These are phyloP conservation scores for Eumaeus atala DNA, from an alignment of 1,140 invertebrate species.

Conservation along the genomic window DNA sequence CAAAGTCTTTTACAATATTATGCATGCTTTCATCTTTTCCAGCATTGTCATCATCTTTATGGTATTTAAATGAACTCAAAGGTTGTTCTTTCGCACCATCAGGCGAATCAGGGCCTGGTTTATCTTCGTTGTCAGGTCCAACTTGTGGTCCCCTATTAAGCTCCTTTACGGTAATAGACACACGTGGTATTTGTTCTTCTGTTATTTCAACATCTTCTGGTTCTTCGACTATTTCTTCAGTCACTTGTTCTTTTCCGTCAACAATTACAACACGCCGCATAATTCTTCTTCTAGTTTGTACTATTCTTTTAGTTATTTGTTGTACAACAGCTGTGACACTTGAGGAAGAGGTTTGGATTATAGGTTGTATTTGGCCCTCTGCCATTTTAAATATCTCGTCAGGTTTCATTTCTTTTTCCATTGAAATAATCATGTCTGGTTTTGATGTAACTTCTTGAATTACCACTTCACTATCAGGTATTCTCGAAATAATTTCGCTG, in stretches of 20 bases:
- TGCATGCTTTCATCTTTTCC: no score
- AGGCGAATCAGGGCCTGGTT: constrained; percentile 23
- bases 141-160: constrained; percentile 26
- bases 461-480: constrained; percentile 76
- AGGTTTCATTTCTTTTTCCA: constrained; percentile 73
- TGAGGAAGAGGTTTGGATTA: constrained; percentile 73
- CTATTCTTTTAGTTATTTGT: constrained; percentile 84
- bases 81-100: constrained; percentile 17
- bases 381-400: constrained; percentile 74
- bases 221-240: constrained; percentile 88
- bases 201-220: constrained; percentile 86
- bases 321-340: constrained; percentile 84
- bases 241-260: constrained; percentile 87
- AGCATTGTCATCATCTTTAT: no score
- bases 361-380: constrained; percentile 70
- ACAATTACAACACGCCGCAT: constrained; percentile 84
- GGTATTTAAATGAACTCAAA: no score
- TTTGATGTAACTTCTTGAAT: constrained; percentile 79
- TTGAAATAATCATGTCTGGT: constrained; percentile 74
- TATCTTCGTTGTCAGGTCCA: constrained; percentile 42
- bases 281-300: constrained; percentile 82
- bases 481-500: constrained; percentile 76
- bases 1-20: no score
- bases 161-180: constrained; percentile 81
- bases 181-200: constrained; percentile 82